These are phyloP conservation scores for Pilophorus perplexus DNA, from an alignment of 2,888 invertebrate species.

Conservation along the genomic window DNA sequence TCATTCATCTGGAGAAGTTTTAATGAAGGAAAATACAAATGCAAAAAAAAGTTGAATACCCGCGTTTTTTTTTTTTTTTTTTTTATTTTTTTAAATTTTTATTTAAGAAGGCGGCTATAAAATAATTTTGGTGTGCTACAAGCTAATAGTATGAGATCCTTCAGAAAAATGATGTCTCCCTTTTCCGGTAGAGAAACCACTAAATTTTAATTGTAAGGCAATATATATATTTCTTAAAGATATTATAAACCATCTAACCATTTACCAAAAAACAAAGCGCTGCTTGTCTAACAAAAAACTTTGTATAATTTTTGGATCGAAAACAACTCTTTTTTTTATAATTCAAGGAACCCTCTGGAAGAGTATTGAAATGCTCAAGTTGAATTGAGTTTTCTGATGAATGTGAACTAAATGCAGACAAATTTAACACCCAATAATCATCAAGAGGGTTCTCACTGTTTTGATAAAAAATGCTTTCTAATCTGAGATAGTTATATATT, in stretches of 20 bases:
- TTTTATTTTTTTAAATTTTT: too few relatives aligned
- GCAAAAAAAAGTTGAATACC: too few relatives aligned
- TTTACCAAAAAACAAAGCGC: conserved; percentile 44
- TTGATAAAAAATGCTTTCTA: conserved; percentile 34
- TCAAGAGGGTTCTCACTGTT: conserved; percentile 31
- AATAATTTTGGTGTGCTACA: too few relatives aligned
- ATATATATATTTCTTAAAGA: conserved; percentile 43
- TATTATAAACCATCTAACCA: conserved; percentile 45
- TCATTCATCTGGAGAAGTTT: background rate
- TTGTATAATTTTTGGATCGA: background rate
- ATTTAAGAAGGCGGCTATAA: too few relatives aligned
- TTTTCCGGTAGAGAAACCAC: conserved; percentile 43
- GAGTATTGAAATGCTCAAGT: too few relatives aligned
- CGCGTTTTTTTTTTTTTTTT: too few relatives aligned
- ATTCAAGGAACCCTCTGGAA: background rate
- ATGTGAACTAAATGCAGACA: background rate
- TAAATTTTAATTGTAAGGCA: conserved; percentile 44
- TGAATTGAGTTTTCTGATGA: conserved; percentile 10
- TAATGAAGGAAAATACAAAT: too few relatives aligned
- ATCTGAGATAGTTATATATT: conserved; percentile 22
- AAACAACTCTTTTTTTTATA: background rate
- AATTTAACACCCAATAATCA: conserved; percentile 18
- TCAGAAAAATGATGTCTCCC: too few relatives aligned
- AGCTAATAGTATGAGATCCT: too few relatives aligned
- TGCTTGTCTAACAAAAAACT: conserved; percentile 8